Conservation (phyloP, 2,888 invertebrate genomes). For the Sinodicranocentrus sp. region DNA sequence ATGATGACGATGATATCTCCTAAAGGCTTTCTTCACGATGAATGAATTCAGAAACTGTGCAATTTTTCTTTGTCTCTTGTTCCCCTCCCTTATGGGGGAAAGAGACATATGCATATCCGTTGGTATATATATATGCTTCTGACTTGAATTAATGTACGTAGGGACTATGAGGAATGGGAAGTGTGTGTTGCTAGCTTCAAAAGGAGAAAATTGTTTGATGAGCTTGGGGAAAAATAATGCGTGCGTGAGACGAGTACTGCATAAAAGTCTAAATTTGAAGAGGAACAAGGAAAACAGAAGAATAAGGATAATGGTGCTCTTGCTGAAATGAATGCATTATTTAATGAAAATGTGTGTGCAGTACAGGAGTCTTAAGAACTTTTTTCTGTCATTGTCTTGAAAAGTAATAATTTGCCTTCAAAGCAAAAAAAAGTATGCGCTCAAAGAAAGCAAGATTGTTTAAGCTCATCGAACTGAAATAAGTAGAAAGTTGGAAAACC, state of each 20-base stretch:
- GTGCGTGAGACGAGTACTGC: constrained; percentile 36
- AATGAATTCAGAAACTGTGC: constrained; percentile 26
- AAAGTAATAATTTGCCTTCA: background rate
- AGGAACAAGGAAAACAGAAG: background rate
- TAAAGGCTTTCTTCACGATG: constrained; percentile 34
- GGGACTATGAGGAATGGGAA: background rate
- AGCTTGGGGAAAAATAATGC: constrained; percentile 29
- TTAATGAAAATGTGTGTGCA: too few species aligned
- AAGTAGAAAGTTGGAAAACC: too few species aligned
- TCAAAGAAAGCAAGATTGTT: background rate
- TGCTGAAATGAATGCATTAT: constrained; percentile 5
- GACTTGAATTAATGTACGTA: too few species aligned
- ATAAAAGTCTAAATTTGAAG: constrained; percentile 42
- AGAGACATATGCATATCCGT: too few species aligned
- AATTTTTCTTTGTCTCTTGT: constrained; percentile 40
- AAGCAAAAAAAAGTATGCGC: background rate
- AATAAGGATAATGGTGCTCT: background rate
- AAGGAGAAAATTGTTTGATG: constrained; percentile 34
- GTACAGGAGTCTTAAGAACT: too few species aligned
- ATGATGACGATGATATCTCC: constrained; percentile 43
- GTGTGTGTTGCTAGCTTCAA: background rate
- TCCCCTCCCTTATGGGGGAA: constrained; percentile 3
- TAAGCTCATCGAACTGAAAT: background rate
- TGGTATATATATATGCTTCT: too few species aligned
- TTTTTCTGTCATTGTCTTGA: background rate